These are phyloP conservation scores for Scomberomorus guttatus DNA, from an alignment of 2,797 vertebrate species.

Conservation along the genomic window DNA sequence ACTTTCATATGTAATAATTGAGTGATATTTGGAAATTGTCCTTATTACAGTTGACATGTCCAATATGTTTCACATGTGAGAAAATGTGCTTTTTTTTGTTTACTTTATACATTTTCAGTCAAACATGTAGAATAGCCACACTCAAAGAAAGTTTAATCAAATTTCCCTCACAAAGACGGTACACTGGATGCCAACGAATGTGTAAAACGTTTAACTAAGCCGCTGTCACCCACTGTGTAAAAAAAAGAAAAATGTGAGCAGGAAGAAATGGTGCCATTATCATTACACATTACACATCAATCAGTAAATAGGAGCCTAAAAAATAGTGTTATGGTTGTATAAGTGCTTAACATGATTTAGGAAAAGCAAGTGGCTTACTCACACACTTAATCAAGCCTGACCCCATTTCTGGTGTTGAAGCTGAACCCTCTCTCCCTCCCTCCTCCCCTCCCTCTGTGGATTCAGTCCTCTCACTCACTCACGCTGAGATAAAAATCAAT, in stretches of 20 bases:
- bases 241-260: background rate
- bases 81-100: background rate
- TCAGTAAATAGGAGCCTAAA: constrained; percentile 16
- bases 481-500: constrained; percentile 72
- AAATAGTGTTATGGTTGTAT: background rate
- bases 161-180: background rate
- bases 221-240: background rate
- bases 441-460: constrained; percentile 38
- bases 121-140: background rate
- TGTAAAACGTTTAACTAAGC: background rate
- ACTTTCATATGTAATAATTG: no score
- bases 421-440: constrained; percentile 39
- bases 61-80: background rate
- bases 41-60: no score
- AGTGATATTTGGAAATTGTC: no score
- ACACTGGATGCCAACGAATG: background rate
- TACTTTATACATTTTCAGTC: background rate
- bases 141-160: background rate
- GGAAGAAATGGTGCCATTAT: background rate
- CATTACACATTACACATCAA: background rate
- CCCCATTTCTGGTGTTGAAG: constrained; percentile 51
- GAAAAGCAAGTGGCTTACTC: constrained; percentile 45
- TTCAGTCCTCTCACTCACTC: constrained; percentile 59
- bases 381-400: constrained; percentile 45
- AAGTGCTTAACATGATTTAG: constrained; percentile 30